A percentile compares a stretch with the other conserved stretches of the same genome.
Conservation (phyloP, 1,140 invertebrate species). For the Drosophila rhopaloa region DNA sequence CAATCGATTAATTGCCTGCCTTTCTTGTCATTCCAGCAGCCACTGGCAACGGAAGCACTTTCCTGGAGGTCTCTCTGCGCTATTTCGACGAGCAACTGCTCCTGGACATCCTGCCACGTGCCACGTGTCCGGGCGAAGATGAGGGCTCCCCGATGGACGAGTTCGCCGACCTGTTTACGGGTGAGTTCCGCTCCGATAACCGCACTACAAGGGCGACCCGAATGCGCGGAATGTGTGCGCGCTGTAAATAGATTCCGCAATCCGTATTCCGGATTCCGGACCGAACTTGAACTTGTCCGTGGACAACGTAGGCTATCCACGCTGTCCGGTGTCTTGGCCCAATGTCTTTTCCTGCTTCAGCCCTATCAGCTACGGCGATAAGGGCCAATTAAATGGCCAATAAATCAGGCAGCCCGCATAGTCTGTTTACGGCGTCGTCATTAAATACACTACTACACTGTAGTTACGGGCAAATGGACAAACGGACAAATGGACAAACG, state of each 20-base stretch:
- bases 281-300: slow-evolving; percentile 30
- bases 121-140: slow-evolving; percentile 58
- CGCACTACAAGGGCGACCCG: neutral
- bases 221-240: neutral
- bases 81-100: slow-evolving; percentile 68
- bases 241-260: neutral
- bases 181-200: slow-evolving; percentile 51
- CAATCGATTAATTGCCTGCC: slow-evolving; percentile 19
- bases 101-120: slow-evolving; percentile 61
- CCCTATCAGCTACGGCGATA: slow-evolving; percentile 35
- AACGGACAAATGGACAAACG: neutral
- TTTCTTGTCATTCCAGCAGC: slow-evolving; percentile 15
- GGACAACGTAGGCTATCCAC: neutral
- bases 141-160: slow-evolving; percentile 71
- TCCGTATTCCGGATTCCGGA: neutral
- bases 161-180: slow-evolving; percentile 74
- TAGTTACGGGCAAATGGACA: neutral
- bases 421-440: slow-evolving; percentile 10
- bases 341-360: slow-evolving; percentile 55
- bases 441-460: slow-evolving; percentile 8
- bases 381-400: slow-evolving; percentile 52
- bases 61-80: slow-evolving; percentile 57
- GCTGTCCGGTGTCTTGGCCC: slow-evolving; percentile 11
- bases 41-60: slow-evolving; percentile 54
- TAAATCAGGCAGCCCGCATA: slow-evolving; percentile 55